Percentiles rank a stretch among this genome's conserved stretches.
Conservation (phyloP, 2,113 vertebrate genomes). For the Tupaia chinensis region DNA sequence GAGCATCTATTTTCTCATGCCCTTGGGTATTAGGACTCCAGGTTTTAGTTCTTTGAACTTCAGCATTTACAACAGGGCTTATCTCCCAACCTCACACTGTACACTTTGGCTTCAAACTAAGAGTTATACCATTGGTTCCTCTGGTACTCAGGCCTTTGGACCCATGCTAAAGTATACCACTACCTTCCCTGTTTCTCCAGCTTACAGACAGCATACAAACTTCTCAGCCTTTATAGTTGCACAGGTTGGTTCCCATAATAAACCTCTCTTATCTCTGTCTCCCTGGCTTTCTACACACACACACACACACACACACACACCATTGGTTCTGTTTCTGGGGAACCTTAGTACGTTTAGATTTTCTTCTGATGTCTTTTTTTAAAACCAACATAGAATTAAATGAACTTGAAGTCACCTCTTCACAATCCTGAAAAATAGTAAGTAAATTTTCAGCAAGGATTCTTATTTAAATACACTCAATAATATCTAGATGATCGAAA, state of each 20-base stretch:
- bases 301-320: accelerated
- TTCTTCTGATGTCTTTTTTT: background rate
- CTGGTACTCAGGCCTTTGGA: background rate
- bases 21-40: background rate
- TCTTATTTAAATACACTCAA: slow-evolving; percentile 19
- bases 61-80: too few species aligned
- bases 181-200: background rate
- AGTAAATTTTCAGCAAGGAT: slow-evolving; percentile 18
- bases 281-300: background rate
- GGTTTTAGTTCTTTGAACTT: background rate
- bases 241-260: background rate
- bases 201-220: background rate
- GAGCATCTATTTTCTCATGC: background rate
- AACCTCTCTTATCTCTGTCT: background rate
- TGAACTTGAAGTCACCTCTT: background rate
- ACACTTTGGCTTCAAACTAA: background rate
- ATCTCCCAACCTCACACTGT: too few species aligned
- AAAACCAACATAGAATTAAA: background rate
- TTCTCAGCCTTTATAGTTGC: background rate
- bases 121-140: background rate
- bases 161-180: background rate
- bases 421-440: background rate
- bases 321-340: background rate
- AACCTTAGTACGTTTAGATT: background rate
- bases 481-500: background rate